Evolutionary conservation across 2,888 invertebrate genomes (phyloP).

Genomic region (Cephus rjabovi): DNA sequence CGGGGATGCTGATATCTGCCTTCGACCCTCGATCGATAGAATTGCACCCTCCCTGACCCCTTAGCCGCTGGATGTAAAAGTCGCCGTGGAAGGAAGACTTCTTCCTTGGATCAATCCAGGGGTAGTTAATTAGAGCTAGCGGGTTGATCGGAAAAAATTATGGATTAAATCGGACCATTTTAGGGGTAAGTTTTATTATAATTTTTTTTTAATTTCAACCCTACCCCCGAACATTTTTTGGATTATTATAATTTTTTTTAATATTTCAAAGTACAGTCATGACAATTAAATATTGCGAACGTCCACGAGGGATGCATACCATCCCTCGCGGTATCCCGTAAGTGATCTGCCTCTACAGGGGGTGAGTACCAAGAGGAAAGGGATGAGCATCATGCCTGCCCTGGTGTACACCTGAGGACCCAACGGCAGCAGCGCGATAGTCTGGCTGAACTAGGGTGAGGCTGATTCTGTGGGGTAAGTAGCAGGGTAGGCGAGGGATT

Average conservation of each 20-base stretch:
- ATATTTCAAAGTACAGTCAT: background rate
- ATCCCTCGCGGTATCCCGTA: background rate
- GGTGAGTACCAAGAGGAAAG: background rate
- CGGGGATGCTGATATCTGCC: slow-evolving; percentile 39
- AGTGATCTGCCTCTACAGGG: background rate
- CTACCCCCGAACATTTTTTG: background rate
- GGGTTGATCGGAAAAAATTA: background rate
- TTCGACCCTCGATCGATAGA: slow-evolving; percentile 46
- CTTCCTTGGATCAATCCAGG: background rate
- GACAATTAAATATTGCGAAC: background rate
- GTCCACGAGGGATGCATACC: background rate
- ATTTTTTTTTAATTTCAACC: background rate
- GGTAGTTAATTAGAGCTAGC: background rate
- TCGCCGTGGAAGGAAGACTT: background rate
- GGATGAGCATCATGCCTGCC: background rate
- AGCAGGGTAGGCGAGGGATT: background rate
- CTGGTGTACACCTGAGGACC: background rate
- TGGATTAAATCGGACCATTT: background rate
- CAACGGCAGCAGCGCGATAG: background rate
- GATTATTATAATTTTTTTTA: background rate
- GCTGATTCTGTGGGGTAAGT: background rate
- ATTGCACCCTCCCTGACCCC: slow-evolving; percentile 1
- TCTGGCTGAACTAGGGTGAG: background rate
- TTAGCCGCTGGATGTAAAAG: background rate
- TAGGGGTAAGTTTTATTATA: background rate